phyloP scores from a whole-genome alignment of 2,113 vertebrate species.

The Percopsis transmontana region DNA sequence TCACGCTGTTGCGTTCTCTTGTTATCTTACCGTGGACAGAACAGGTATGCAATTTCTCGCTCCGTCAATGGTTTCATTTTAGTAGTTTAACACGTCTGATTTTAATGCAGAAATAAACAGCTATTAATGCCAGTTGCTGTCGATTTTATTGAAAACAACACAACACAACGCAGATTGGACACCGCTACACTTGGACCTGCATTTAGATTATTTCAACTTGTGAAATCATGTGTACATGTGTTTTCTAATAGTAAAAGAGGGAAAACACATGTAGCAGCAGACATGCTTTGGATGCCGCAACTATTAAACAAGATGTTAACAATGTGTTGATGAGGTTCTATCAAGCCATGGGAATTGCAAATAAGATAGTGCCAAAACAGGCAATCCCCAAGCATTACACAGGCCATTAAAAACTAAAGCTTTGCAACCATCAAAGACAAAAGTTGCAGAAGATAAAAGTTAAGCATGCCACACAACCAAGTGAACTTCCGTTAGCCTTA shows the following conservation, averaged over 20 bases:
- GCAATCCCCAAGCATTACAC: conserved; percentile 15
- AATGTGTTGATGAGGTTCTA: conserved; percentile 17
- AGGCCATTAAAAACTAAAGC: conserved; percentile 16
- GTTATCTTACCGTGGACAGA: no score
- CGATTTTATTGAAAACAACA: no score
- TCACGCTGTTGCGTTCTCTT: no score
- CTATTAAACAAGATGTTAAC: conserved; percentile 39
- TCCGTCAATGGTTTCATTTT: no score
- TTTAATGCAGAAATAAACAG: no score
- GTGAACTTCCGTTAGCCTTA: conserved; percentile 13
- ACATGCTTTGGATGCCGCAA: conserved; percentile 35
- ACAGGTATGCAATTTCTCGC: no score
- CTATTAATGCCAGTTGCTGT: no score
- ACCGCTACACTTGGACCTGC: neutral
- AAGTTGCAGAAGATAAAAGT: conserved; percentile 24
- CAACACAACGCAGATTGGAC: no score
- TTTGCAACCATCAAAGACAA: conserved; percentile 3
- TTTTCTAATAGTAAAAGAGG: no score
- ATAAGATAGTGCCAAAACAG: conserved; percentile 4
- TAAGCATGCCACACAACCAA: neutral
- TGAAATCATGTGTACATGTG: no score
- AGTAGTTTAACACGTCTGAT: no score
- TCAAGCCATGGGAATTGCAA: conserved; percentile 41
- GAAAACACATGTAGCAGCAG: no score
- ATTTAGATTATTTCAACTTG: neutral